Evolutionary conservation across 1,140 invertebrate species (phyloP).

Genomic region (Tyrophagus putrescentiae): DNA sequence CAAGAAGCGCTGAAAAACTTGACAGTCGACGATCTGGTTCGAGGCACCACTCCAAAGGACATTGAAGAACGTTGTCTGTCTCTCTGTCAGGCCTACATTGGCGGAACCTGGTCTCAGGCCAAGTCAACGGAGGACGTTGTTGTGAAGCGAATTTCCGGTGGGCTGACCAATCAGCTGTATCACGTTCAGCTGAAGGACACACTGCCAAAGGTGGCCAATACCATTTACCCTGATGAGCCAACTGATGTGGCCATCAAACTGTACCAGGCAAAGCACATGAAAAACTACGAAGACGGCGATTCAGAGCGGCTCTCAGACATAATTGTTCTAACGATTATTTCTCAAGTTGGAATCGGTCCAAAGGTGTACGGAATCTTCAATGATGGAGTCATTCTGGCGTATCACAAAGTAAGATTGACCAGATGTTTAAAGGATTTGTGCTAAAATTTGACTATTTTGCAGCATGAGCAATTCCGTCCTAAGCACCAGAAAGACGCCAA

Average conservation of each 20-base stretch:
- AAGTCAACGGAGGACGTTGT: background rate
- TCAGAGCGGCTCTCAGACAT: conserved; percentile 15
- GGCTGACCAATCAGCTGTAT: conserved; percentile 17
- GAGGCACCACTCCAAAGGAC: conserved; percentile 11
- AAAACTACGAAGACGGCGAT: background rate
- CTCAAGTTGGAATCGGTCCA: background rate
- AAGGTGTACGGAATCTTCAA: conserved; percentile 13
- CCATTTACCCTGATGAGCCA: conserved; percentile 5
- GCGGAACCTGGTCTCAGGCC: background rate
- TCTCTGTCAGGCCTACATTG: background rate
- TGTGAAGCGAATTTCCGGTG: conserved; percentile 7
- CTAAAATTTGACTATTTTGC: background rate
- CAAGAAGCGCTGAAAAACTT: background rate
- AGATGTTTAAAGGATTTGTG: background rate
- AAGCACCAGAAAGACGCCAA: conserved; percentile 3
- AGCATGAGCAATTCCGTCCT: conserved; percentile 13
- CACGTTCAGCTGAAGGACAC: background rate
- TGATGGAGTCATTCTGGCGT: background rate
- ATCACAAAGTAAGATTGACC: conserved; percentile 14
- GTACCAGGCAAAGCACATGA: conserved; percentile 9
- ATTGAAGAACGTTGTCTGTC: background rate
- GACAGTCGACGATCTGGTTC: background rate
- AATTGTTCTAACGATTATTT: background rate
- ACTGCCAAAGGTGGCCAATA: background rate
- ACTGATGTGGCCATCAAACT: conserved; percentile 6